These are phyloP conservation scores for Pelagia noctiluca DNA, from an alignment of 30 jellyfish, hydroid and myxozoan species.

Conservation along the genomic window DNA sequence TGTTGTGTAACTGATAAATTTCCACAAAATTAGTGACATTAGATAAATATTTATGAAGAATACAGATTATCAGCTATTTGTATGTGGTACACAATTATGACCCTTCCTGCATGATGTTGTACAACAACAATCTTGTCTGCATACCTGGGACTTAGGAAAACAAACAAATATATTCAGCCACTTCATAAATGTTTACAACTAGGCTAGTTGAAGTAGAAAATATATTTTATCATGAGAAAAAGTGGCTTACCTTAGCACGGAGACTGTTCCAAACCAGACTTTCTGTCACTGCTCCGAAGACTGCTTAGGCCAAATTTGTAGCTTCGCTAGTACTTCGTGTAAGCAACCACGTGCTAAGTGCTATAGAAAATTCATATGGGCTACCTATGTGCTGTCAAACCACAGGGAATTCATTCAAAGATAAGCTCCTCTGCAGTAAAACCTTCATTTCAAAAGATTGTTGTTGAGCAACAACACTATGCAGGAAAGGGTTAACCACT, in stretches of 20 bases:
- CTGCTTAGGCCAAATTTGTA: background rate
- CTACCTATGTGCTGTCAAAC: conserved; percentile 18
- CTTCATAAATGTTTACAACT: too few species aligned
- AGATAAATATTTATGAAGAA: too few species aligned
- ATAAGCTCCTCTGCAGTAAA: conserved; percentile 4
- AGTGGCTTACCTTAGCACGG: too few species aligned
- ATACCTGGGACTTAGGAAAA: too few species aligned
- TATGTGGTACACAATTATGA: conserved; percentile 6
- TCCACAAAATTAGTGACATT: too few species aligned
- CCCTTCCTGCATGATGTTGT: conserved; percentile 14
- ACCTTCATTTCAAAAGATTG: conserved; percentile 16
- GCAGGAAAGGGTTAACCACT: conserved; percentile 5
- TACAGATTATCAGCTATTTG: background rate
- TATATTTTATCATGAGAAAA: too few species aligned
- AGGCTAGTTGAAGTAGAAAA: too few species aligned
- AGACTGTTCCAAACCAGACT: too few species aligned
- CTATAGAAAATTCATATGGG: background rate
- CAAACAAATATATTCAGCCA: too few species aligned
- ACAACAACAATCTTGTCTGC: too few species aligned
- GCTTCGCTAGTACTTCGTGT: background rate
- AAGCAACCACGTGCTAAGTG: conserved; percentile 14
- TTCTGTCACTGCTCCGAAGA: too few species aligned
- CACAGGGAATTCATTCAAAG: background rate
- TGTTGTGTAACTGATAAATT: too few species aligned
- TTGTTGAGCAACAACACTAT: conserved; percentile 18